phyloP scores from a whole-genome alignment of 2,888 invertebrate genomes.

The Melanargia galathea region DNA sequence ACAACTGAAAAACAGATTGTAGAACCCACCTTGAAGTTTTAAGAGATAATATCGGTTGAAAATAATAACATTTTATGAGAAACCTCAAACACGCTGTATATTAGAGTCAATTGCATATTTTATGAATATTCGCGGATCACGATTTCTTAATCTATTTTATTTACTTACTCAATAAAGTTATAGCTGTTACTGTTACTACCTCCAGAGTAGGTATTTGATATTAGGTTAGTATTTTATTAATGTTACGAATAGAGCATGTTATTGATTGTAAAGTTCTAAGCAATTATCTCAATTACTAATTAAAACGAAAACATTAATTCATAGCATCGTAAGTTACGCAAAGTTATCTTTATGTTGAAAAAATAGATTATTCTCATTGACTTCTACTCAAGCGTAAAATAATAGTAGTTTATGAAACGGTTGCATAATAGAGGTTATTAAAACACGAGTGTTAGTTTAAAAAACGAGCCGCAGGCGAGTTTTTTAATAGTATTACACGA shows the following conservation, averaged over 20 bases:
- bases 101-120: not conserved
- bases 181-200: no score
- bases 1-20: no score
- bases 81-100: conserved; percentile 2
- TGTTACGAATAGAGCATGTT: not conserved
- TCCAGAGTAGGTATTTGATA: not conserved
- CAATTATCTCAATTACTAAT: not conserved
- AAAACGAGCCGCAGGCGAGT: no score
- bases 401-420: no score
- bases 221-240: not conserved
- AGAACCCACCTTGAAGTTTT: no score
- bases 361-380: not conserved
- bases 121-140: conserved; percentile 13
- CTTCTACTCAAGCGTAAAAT: no score
- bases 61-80: not conserved
- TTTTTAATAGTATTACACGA: no score
- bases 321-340: not conserved
- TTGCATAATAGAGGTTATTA: no score
- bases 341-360: no score
- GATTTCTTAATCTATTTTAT: conserved; percentile 17
- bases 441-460: no score
- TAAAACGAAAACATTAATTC: not conserved
- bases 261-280: not conserved
- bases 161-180: conserved; percentile 6
- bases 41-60: no score